Base-by-base conservation (phyloP, 1,140 invertebrate genomes). In the Bombus polaris region DNA sequence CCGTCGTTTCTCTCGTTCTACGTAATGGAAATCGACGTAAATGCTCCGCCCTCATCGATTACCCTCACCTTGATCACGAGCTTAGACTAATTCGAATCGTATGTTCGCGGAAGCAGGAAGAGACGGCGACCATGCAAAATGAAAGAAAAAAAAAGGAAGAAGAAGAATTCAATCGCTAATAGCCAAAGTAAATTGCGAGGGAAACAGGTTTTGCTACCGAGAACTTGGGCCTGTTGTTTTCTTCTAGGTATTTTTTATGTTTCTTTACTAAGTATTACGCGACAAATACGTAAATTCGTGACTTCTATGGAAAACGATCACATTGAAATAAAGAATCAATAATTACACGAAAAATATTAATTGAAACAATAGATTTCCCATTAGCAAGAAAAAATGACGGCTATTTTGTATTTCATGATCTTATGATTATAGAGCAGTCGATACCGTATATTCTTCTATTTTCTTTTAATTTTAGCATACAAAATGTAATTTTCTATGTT, bases 21-120 rank as follows among this genome's bases (percentile, higher is more conserved):
- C 62, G 81, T 57, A 84, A 68, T 32, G 15, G 72, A 78, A 57
- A 78, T 59, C 44, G 13, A 79, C 53, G 76, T 37, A 53, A 76
- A 76, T 8, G 35, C n/a, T 70, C n/a, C 53, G 65, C 9, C 47
- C 3, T 32, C 42, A n/a, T 76, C 35, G 65, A 53, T 68, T 15
- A 37, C 44, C 44, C 37, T 83, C 42, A n/a, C 53, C 59, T 81
- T 77, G 75, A 77, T 77, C 35, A 28, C 15, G 3, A 39, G 18
- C 47, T 53, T 53, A 53, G 18, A 28, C 25, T 74, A n/a, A 47
- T 28, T 1, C 22, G 42, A 42, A 72, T 25, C 28, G 2, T 12
- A n/a, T n/a, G 39, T 44, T 25, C 10, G n/a, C 22, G 59, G 10
- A 62, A n/a, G 10, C 59, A 62, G 28, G 28, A 62, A 62, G 28